A percentile compares a stretch with the other conserved stretches of the same genome.
Evolutionary conservation across 2,797 vertebrate genomes (phyloP).

Genomic region (Brachymystax lenok): DNA sequence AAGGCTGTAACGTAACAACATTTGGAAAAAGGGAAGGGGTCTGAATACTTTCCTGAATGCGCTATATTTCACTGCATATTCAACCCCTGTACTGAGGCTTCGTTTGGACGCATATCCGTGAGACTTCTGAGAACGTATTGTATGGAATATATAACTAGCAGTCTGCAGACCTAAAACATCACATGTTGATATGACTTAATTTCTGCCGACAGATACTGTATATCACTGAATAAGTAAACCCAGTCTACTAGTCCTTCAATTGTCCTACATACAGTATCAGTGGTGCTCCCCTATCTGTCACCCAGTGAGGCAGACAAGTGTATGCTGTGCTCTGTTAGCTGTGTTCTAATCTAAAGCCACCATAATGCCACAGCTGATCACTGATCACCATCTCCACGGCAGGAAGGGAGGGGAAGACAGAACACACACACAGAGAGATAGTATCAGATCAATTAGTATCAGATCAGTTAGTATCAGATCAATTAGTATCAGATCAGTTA

Average conservation of each 20-base stretch:
- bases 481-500: neutral
- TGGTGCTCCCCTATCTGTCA: constrained; percentile 20
- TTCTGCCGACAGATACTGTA: too few relatives aligned
- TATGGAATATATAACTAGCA: too few relatives aligned
- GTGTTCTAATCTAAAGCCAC: neutral
- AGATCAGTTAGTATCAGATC: neutral
- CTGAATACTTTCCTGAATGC: too few relatives aligned
- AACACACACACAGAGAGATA: neutral
- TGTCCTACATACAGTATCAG: constrained; percentile 42
- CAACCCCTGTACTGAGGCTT: too few relatives aligned
- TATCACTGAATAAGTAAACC: constrained; percentile 65
- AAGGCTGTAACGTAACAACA: too few relatives aligned
- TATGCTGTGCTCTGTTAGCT: too few relatives aligned
- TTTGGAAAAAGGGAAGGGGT: too few relatives aligned
- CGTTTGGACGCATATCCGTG: too few relatives aligned
- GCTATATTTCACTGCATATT: too few relatives aligned
- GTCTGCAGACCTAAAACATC: too few relatives aligned
- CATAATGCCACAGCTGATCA: neutral
- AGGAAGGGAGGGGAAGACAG: neutral
- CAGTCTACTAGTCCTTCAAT: constrained; percentile 40
- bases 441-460: neutral
- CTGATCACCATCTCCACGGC: neutral
- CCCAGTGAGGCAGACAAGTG: constrained; percentile 29
- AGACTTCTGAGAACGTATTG: too few relatives aligned
- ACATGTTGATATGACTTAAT: too few relatives aligned